phyloP scores from a whole-genome alignment of 2,113 vertebrate genomes.

The Craseonycteris thonglongyai region DNA sequence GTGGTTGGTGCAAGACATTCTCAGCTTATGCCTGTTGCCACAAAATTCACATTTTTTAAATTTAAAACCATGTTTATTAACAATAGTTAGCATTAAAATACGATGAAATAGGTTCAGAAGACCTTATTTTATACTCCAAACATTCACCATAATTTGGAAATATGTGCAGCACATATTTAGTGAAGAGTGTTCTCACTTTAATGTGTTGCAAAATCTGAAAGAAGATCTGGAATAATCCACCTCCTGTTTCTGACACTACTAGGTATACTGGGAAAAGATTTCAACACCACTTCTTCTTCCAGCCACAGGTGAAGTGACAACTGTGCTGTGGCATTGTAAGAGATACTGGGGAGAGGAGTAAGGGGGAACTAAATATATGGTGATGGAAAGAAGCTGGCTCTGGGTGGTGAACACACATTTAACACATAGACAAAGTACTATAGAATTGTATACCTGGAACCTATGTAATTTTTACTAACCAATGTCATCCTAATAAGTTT shows the following conservation, averaged over 20 bases:
- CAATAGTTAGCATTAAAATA: not conserved
- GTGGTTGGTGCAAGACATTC: not conserved
- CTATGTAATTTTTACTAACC: too few species aligned
- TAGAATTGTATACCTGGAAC: too few species aligned
- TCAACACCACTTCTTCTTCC: accelerated
- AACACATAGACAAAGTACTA: too few species aligned
- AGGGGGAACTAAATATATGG: too few species aligned
- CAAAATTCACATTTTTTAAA: not conserved
- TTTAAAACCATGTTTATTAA: not conserved
- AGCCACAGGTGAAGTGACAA: accelerated
- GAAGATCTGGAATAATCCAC: not conserved
- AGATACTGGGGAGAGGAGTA: too few species aligned
- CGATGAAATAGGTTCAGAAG: not conserved
- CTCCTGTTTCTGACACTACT: not conserved
- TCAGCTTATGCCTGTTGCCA: not conserved
- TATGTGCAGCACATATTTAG: too few species aligned
- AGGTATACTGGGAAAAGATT: accelerated
- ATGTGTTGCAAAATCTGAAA: not conserved
- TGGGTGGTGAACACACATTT: too few species aligned
- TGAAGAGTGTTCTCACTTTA: not conserved
- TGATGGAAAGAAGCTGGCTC: too few species aligned
- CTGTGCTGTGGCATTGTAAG: not conserved
- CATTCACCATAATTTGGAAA: not conserved
- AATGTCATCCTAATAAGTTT: too few species aligned
- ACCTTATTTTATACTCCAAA: not conserved